phyloP scores from a whole-genome alignment of 1,140 invertebrate genomes.

The Caenorhabditis latens region DNA sequence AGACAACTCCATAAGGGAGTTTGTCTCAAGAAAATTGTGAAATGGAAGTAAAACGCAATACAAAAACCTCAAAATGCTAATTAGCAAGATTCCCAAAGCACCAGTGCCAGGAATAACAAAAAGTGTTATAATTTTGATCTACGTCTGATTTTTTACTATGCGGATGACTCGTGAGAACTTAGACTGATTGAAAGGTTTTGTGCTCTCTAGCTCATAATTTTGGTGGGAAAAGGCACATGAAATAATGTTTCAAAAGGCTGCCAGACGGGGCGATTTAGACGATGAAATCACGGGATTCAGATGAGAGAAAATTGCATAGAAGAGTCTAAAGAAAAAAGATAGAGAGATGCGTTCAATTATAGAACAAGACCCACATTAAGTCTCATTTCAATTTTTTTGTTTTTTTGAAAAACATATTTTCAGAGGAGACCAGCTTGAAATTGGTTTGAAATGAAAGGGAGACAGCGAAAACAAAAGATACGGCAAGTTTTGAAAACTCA shows the following conservation, averaged over 20 bases:
- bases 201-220: neutral
- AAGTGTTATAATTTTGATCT: neutral
- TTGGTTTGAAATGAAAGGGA: neutral
- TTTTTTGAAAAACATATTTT: neutral
- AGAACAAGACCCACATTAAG: neutral
- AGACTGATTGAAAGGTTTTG: neutral
- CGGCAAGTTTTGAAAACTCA: neutral
- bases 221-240: constrained; percentile 22
- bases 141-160: neutral
- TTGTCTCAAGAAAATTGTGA: too few relatives aligned
- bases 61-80: too few relatives aligned
- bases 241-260: constrained; percentile 31
- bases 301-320: neutral
- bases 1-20: too few relatives aligned
- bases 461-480: neutral
- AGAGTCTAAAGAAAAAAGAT: neutral
- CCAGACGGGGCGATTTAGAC: neutral
- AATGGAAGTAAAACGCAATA: too few relatives aligned
- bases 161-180: constrained; percentile 44
- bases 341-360: constrained; percentile 24
- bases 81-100: too few relatives aligned
- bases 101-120: too few relatives aligned
- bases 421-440: too few relatives aligned
- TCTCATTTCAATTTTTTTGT: neutral
- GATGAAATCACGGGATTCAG: constrained; percentile 15